Base-by-base conservation (phyloP, 2,113 vertebrate genomes). In the Rhombomys opimus region DNA sequence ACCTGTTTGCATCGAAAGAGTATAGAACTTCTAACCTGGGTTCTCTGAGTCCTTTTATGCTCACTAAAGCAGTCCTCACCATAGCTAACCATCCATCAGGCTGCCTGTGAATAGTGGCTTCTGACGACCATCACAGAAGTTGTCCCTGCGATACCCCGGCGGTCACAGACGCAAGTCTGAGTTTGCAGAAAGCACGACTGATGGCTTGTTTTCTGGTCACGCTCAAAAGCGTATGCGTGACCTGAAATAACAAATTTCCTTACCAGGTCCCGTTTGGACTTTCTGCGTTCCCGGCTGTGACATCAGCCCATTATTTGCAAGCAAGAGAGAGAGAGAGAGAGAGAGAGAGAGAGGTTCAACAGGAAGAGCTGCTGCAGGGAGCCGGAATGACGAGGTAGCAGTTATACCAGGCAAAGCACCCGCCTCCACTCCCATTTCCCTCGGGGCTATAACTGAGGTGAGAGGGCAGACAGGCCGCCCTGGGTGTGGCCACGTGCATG, bases 231-330 rank as follows among this genome's bases (percentile, higher is more conserved):
- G 92, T 90, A 68, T 50, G 27, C 52, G 63, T 86, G 59, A 72
- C 63, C 9, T 89, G 61, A 41, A 93, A 73, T 32, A 78, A 80
- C 57, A 27, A 2, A 9, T 87, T 75, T 97, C 84, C 27, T 72
- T 22, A 52, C 11, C 22, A 11, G 25, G 13, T 75, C 23, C 70
- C 76, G n/a, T 89, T 72, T 90, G 91, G 96, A 85, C 32, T 67
- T 96, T 72, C 87, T 97, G 52, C 1, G 27, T 89, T 91, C 32
- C 59, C 72, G 75, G 76, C 65, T 38, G 75, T 68, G 20, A 81
- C 9, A 8, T 61, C 27, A 75, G 18, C 57, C 27, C 9, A 8
- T 63, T 52, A 75, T 5, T 7, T 70, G 80, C 68, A 70, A 87
- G n/a, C 23, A 76, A 63, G 72, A 22, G 23, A 46, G 46, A 46